phyloP scores from a whole-genome alignment of 1,140 invertebrate genomes.

The Dryas iulia region DNA sequence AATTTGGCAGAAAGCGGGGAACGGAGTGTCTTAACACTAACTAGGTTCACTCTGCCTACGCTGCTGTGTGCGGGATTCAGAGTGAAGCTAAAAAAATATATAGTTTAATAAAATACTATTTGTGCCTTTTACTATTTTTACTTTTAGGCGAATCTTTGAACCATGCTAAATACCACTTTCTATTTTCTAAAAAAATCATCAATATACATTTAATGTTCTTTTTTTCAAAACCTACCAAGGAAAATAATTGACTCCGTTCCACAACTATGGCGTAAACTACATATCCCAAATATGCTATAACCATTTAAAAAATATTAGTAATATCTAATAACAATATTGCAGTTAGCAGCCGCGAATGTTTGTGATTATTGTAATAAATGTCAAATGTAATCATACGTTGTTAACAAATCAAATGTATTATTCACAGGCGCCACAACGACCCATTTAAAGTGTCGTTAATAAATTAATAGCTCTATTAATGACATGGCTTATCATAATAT shows the following conservation, averaged over 20 bases:
- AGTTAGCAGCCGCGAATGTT: neutral
- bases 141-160: no score
- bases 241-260: neutral
- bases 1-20: no score
- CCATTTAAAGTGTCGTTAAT: slow-evolving; percentile 29
- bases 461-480: slow-evolving; percentile 28
- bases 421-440: slow-evolving; percentile 21
- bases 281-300: neutral
- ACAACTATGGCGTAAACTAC: neutral
- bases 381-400: slow-evolving; percentile 29
- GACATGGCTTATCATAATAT: slow-evolving; percentile 12
- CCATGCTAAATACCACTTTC: no score
- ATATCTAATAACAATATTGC: neutral
- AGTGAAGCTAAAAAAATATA: no score
- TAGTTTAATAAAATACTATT: no score
- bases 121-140: no score
- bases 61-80: no score
- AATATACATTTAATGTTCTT: no score
- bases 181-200: no score
- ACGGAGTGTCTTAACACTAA: no score
- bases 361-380: slow-evolving; percentile 29
- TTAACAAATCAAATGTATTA: slow-evolving; percentile 32
- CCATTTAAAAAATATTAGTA: neutral
- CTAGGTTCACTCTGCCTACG: no score
- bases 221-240: no score